Evolutionary conservation across 2,888 invertebrate species (phyloP), one percentile per base, ranked within the genome.

Genomic region (Dryococelus australis): DNA sequence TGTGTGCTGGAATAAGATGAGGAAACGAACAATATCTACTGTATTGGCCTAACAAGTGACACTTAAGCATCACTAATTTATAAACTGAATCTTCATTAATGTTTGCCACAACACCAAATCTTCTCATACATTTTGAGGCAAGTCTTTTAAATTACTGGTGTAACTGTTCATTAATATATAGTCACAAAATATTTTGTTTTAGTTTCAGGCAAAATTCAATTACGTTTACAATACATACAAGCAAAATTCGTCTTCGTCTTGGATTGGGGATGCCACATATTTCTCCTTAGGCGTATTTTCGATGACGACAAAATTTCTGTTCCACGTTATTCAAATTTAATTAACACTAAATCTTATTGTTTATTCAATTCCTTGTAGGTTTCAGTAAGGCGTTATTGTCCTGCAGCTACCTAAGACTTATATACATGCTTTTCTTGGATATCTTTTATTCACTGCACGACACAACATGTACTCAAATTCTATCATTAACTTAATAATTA

Each of bases 1-100:
- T 65, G 65, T 65, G 65, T 65, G 65, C 65, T 24, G 65, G 65
- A 9, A 16, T 65, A 65, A 65, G 20, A 65, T 65, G 24, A 65
- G 65, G 65, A 65, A 65, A 65, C 65, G n/a, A 65, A 65, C 65
- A 65, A 65, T 65, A 65, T 65, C 65, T 65, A 65, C 65, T 65
- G n/a, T 65, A 47, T 65, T 10, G 65, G 65, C 65, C 65, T 65
- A 65, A 65, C n/a, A n/a, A 65, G 24, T 65, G 65, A 65, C 65
- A 12, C 65, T 4, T 65, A 65, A 65, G n/a, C n/a, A 65, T 65
- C 20, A 65, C n/a, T 65, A 65, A 16, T 65, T 65, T n/a, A 65
- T n/a, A 8, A 65, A 65, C 20, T 24, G 65, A 65, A 65, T 65
- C 24, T 24, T 65, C 65, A 10, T 16, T 20, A 65, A 65, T 65